Evolutionary conservation across 1,140 invertebrate species (phyloP).

Genomic region (Drosophila guanche): DNA sequence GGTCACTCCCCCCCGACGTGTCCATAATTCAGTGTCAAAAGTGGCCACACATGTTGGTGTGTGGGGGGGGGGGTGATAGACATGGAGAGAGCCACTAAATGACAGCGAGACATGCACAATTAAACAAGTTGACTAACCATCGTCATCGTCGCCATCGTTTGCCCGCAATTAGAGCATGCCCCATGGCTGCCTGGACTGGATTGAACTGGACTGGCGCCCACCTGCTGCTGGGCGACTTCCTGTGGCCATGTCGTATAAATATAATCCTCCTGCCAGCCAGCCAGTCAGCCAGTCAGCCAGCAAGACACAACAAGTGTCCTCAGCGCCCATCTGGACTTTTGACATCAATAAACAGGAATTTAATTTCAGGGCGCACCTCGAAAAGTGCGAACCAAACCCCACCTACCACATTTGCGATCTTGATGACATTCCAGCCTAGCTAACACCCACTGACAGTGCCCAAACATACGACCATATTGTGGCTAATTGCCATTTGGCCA

Average conservation of each 20-base stretch:
- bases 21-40: slow-evolving; percentile 37
- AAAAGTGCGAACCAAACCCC: neutral
- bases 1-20: slow-evolving; percentile 9
- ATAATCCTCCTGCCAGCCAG: slow-evolving; percentile 30
- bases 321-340: slow-evolving; percentile 18
- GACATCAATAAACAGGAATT: slow-evolving; percentile 69
- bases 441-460: slow-evolving; percentile 9
- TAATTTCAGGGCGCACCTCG: slow-evolving; percentile 50
- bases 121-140: slow-evolving; percentile 63
- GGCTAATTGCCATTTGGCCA: slow-evolving; percentile 58
- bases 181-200: neutral
- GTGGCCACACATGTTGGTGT: slow-evolving; percentile 29
- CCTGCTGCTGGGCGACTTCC: slow-evolving; percentile 30
- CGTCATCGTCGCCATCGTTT: slow-evolving; percentile 33
- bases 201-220: slow-evolving; percentile 9
- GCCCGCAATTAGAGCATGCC: slow-evolving; percentile 37
- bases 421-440: slow-evolving; percentile 60
- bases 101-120: slow-evolving; percentile 75
- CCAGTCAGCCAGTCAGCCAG: neutral
- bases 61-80: neutral
- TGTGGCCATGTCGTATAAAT: slow-evolving; percentile 21
- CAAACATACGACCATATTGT: slow-evolving; percentile 5
- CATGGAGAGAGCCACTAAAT: slow-evolving; percentile 42
- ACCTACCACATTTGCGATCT: neutral
- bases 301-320: slow-evolving; percentile 68